A percentile compares a stretch with the other conserved stretches of the same genome.
Evolutionary conservation across 2,797 vertebrate species (phyloP).

Genomic region (Craterocephalus amniculus): DNA sequence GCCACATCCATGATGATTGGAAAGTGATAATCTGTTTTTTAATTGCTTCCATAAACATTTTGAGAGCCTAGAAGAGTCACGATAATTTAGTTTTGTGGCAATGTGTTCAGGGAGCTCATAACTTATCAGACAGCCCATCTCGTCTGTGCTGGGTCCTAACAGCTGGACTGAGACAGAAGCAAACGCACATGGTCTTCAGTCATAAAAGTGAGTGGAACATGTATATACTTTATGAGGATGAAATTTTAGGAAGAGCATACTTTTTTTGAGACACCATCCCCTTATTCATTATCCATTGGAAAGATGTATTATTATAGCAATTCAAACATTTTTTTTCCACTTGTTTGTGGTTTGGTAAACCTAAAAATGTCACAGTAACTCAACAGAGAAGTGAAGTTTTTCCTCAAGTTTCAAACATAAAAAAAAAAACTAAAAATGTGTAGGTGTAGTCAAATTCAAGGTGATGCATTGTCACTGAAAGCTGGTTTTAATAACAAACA

Average conservation of each 20-base stretch:
- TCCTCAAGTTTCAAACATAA: neutral
- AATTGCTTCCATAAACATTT: conserved; percentile 3
- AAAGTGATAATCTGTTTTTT: neutral
- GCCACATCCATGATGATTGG: neutral
- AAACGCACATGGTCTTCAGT: neutral
- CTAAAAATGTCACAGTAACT: neutral
- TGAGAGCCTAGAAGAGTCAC: neutral
- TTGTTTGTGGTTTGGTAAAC: neutral
- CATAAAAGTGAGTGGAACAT: conserved; percentile 1
- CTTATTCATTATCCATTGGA: neutral
- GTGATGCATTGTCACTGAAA: neutral
- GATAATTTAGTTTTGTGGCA: neutral
- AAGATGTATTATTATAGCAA: neutral
- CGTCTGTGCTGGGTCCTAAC: neutral
- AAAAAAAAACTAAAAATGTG: neutral
- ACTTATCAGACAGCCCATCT: conserved; percentile 5
- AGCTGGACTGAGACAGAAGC: neutral
- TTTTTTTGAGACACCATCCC: neutral
- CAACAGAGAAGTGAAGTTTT: neutral
- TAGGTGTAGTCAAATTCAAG: neutral
- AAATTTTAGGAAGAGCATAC: neutral
- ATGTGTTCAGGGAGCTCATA: neutral
- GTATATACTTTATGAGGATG: neutral
- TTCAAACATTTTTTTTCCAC: neutral
- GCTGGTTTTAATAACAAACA: neutral